Percentiles rank a stretch among this genome's conserved stretches.
These are phyloP conservation scores for Ctenochaetus hawaiiensis DNA, from an alignment of 2,797 vertebrate genomes.

Conservation along the genomic window DNA sequence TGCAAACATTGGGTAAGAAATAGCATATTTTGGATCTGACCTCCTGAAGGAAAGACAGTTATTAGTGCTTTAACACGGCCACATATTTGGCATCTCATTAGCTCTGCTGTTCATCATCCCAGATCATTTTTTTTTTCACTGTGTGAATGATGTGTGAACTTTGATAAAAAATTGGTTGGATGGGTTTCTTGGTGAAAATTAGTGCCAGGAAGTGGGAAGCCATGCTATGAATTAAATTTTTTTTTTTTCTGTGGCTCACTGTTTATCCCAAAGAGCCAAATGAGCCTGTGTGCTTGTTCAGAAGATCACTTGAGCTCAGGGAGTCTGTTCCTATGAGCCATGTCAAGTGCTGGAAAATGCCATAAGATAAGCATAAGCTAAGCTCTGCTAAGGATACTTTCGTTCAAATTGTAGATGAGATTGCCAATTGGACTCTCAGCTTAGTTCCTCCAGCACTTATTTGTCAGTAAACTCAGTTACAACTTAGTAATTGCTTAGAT, in stretches of 20 bases:
- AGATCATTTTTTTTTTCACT: constrained; percentile 18
- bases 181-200: constrained; percentile 61
- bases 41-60: constrained; percentile 17
- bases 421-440: constrained; percentile 32
- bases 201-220: constrained; percentile 55
- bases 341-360: constrained; percentile 61
- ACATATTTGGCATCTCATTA: not conserved
- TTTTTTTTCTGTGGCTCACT: constrained; percentile 54
- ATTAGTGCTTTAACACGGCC: not conserved
- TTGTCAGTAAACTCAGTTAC: constrained; percentile 37
- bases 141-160: constrained; percentile 8
- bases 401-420: constrained; percentile 46
- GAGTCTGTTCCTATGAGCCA: constrained; percentile 69
- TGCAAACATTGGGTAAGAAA: constrained; percentile 8
- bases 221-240: constrained; percentile 56
- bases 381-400: constrained; percentile 38
- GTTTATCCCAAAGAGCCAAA: constrained; percentile 64
- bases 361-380: constrained; percentile 42
- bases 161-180: constrained; percentile 24
- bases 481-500: constrained; percentile 25
- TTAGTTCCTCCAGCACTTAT: constrained; percentile 7
- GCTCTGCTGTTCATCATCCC: constrained; percentile 10
- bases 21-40: constrained; percentile 4
- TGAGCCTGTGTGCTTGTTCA: constrained; percentile 63
- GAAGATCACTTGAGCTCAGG: constrained; percentile 72